phyloP scores from a whole-genome alignment of 1,140 invertebrate genomes.

The Danaus plexippus region DNA sequence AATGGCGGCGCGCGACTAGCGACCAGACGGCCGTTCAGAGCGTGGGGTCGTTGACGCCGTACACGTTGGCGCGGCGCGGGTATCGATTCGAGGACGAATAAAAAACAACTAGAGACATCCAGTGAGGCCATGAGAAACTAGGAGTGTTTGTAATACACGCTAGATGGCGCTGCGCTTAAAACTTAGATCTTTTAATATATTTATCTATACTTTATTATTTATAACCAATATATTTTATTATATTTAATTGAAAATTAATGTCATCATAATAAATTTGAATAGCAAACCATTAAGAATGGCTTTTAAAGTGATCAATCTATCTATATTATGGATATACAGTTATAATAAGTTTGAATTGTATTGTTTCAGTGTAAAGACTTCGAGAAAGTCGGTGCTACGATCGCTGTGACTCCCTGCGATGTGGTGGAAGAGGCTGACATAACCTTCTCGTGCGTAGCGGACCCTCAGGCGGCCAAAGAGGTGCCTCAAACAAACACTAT shows the following conservation, averaged over 20 bases:
- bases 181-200: no score
- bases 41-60: conserved; percentile 45
- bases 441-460: conserved; percentile 94
- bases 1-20: conserved; percentile 45
- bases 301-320: no score
- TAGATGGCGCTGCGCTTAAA: conserved; percentile 36
- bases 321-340: no score
- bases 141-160: neutral
- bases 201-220: no score
- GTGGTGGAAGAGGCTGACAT: conserved; percentile 93
- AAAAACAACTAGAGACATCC: conserved; percentile 44
- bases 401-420: conserved; percentile 90
- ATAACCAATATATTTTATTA: no score
- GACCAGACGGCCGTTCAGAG: conserved; percentile 28
- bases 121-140: conserved; percentile 10
- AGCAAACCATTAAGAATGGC: no score
- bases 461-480: conserved; percentile 93
- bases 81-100: conserved; percentile 31
- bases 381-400: conserved; percentile 80
- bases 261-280: no score
- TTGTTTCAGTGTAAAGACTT: conserved; percentile 81
- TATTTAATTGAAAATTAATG: no score
- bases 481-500: conserved; percentile 64
- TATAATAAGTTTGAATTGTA: conserved; percentile 3
- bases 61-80: conserved; percentile 38